A percentile compares a stretch with the other conserved stretches of the same genome.
Evolutionary conservation across 2,113 vertebrate species (phyloP).

Genomic region (Perognathus longimembris): DNA sequence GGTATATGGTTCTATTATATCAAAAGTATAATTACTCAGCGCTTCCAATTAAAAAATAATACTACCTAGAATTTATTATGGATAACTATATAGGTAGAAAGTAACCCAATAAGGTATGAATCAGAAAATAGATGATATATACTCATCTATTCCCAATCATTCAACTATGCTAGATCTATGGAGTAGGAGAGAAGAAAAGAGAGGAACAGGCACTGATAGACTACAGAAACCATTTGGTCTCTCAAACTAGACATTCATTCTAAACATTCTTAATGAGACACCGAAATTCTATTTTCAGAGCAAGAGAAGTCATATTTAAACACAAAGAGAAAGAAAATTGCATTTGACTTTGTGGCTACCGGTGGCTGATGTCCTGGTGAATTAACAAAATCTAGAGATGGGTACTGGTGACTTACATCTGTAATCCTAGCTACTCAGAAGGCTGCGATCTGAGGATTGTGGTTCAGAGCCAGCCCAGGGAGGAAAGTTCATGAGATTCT

Average conservation of each 20-base stretch:
- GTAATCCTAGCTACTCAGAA: too few species aligned
- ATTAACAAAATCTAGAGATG: background rate
- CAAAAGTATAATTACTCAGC: background rate
- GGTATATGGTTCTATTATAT: background rate
- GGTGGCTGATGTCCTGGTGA: background rate
- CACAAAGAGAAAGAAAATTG: background rate
- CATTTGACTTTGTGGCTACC: background rate
- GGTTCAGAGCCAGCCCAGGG: too few species aligned
- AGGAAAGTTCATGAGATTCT: too few species aligned
- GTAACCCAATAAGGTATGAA: background rate
- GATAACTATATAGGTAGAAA: slow-evolving; percentile 36
- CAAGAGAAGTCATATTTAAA: background rate
- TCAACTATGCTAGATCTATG: background rate
- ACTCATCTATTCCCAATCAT: background rate
- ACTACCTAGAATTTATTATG: background rate
- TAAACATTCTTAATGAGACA: background rate
- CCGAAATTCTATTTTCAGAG: background rate
- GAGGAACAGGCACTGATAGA: background rate
- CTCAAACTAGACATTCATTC: background rate
- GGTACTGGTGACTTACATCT: too few species aligned
- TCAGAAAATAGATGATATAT: background rate
- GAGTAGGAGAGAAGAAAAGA: background rate
- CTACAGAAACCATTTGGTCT: background rate
- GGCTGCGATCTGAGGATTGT: too few species aligned
- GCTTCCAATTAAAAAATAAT: background rate